Base-by-base conservation (phyloP, 2,797 vertebrate species). In the Salmo trutta region DNA sequence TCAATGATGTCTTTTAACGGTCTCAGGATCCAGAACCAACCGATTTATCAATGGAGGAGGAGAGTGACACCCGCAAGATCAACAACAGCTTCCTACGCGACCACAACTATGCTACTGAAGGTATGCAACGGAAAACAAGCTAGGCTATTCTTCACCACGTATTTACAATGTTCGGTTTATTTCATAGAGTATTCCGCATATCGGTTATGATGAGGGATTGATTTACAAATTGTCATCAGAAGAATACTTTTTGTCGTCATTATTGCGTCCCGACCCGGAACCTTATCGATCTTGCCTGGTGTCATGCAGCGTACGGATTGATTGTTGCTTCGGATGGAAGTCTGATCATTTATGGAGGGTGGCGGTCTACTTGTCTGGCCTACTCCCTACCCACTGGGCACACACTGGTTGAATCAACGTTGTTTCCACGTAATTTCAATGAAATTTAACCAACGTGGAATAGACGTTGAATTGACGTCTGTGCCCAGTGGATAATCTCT, bases 91-190 rank as follows among this genome's bases (percentile, higher is more conserved):
- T 99, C 95, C 96, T 99, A 90, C 97, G 97, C 87, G 97, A 99
- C 91, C 97, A 98, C 95, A 99, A 97, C 96, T 99, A 99, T 98
- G 97, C 97, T 92, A 99, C 97, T 86, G 97, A 99, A 97, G 97
- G 97, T 99, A 96, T 95, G 90, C 87, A 7, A 53, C 8, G 14
- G 41, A 41, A 52, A 53, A 75, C 21, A 21, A 7, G n/a, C n/a
- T 62, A 8, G 8, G n/a, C 21, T 62, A 62, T 62, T 24, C n/a
- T 24, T 62, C 59, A 17, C 1, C n/a, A 62, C n/a, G 10, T 12
- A 62, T 62, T 62, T 21, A 62, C n/a, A 24, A 21, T 21, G 41
- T 47, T 47, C 41, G 10, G 17, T 59, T 10, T 71, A 24, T 71
- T 51, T 29, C 3, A 56, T 19, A 47, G 10, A 47, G n/a, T 62